Evolutionary conservation across 2,888 invertebrate species (phyloP), one percentile per base, ranked within the genome.

Genomic region (Desoria tigrina): DNA sequence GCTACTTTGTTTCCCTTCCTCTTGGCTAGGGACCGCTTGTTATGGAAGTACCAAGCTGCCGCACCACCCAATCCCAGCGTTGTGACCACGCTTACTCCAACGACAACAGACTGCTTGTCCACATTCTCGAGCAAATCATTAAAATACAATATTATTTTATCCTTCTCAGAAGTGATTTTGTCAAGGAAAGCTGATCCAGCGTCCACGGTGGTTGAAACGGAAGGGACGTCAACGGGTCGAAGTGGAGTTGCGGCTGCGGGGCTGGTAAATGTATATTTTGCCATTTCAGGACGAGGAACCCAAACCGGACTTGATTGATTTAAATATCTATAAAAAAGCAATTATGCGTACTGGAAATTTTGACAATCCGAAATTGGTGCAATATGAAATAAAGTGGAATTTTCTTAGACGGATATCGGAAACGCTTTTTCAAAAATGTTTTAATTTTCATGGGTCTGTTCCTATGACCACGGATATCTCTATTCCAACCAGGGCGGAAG

Each of bases 31-130:
- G 16, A 6, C 26, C 28, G 18, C 23, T 53, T 37, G 26, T 55
- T 32, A n/a, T 58, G 58, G 21, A 64, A 53, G 42, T 64, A 59
- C 23, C 28, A 42, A 18, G 54, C 58, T 2, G 53, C 53, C n/a
- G 28, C 42, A 7, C 63, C 58, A 16, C 45, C 45, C 4, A 58
- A 42, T 58, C 58, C 58, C 2, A 58, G 28, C 7, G 58, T 49
- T 11, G 58, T 58, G 24, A 24, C 58, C 16, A 58, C 23, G 23
- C 45, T 26, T n/a, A 42, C 55, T 42, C 61, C 45, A 21, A 26
- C 9, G 23, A 39, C 27, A 28, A 54, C 7, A 26, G 54, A 2
- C 28, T 62, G 11, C 4, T 55, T 24, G 28, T 54, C 61, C n/a
- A 28, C 54, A 26, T 55, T 42, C 2, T 61, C 4, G 24, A 59